Percentiles rank a stretch among this genome's conserved stretches.
phyloP scores from a whole-genome alignment of 2,888 invertebrate species.

The Ypsolopha scabrella region DNA sequence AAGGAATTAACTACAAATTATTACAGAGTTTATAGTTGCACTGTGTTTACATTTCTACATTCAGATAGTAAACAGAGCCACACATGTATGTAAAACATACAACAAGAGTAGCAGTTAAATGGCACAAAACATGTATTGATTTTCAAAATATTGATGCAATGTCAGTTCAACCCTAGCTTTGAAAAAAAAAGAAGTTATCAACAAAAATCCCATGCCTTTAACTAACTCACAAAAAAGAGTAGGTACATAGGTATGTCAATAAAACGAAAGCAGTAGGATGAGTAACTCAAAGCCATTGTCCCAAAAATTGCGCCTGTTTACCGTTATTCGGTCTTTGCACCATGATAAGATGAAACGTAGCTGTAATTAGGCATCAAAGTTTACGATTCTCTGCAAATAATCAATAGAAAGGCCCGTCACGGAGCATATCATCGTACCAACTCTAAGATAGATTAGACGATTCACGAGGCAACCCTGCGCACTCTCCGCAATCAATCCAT shows the following conservation, averaged over 20 bases:
- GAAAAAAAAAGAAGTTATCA: conserved; percentile 1
- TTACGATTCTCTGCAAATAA: conserved; percentile 33
- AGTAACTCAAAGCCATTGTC: conserved; percentile 52
- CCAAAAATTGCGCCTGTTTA: conserved; percentile 51
- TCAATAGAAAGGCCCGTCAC: conserved; percentile 48
- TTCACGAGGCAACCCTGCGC: conserved; percentile 25
- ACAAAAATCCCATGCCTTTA: background rate
- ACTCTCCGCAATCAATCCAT: conserved; percentile 14
- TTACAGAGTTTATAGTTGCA: too few relatives aligned
- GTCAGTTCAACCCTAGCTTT: background rate
- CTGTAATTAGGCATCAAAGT: conserved; percentile 37
- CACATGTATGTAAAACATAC: too few relatives aligned
- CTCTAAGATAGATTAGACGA: conserved; percentile 33
- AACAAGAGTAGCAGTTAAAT: too few relatives aligned
- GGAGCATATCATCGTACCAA: conserved; percentile 19
- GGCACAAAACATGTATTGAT: too few relatives aligned
- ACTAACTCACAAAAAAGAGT: conserved; percentile 11
- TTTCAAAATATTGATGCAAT: too few relatives aligned
- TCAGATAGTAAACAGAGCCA: too few relatives aligned
- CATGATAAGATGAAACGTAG: conserved; percentile 28
- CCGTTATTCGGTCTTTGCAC: conserved; percentile 35
- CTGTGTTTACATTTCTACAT: too few relatives aligned
- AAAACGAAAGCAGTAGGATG: conserved; percentile 43
- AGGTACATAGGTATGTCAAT: too few relatives aligned
- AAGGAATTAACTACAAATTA: too few relatives aligned